A percentile compares a stretch with the other conserved stretches of the same genome.
Conservation (phyloP, 2,888 invertebrate genomes). For the Amblyteles armatorius region DNA sequence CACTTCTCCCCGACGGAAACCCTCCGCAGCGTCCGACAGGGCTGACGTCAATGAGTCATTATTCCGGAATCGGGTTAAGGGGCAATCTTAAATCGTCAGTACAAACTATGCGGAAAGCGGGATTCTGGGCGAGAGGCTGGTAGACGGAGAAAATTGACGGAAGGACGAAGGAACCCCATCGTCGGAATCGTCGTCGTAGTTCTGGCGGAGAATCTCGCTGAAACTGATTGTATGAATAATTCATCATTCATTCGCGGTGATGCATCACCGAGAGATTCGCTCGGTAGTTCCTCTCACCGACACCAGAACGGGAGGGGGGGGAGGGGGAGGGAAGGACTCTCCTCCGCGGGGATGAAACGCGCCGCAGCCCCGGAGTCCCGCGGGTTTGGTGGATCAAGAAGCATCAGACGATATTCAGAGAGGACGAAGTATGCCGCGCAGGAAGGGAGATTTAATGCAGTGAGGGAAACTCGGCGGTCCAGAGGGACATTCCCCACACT, state of each 20-base stretch:
- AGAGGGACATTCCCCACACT: constrained; percentile 28
- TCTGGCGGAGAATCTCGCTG: constrained; percentile 58
- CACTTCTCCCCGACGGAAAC: background rate
- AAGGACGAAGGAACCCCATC: constrained; percentile 40
- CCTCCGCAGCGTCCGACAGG: constrained; percentile 23
- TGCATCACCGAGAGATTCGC: constrained; percentile 66
- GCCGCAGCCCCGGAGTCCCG: constrained; percentile 30
- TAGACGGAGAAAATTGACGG: constrained; percentile 33
- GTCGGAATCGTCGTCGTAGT: constrained; percentile 45
- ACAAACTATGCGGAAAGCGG: constrained; percentile 25
- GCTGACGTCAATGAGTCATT: constrained; percentile 58
- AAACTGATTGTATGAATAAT: constrained; percentile 69
- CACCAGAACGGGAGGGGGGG: background rate
- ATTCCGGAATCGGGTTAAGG: constrained; percentile 60
- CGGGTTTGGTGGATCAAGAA: constrained; percentile 56
- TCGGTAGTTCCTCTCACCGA: constrained; percentile 28
- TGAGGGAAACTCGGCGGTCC: constrained; percentile 28
- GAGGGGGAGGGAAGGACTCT: background rate
- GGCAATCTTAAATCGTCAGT: constrained; percentile 56
- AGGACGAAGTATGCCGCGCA: constrained; percentile 45
- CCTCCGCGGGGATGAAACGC: constrained; percentile 30
- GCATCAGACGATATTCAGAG: constrained; percentile 36
- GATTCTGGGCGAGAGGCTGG: background rate
- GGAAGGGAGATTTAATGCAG: constrained; percentile 59
- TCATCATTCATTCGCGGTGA: constrained; percentile 68